These are phyloP conservation scores for Canis aureus DNA, from an alignment of 2,113 vertebrate species.

Conservation along the genomic window DNA sequence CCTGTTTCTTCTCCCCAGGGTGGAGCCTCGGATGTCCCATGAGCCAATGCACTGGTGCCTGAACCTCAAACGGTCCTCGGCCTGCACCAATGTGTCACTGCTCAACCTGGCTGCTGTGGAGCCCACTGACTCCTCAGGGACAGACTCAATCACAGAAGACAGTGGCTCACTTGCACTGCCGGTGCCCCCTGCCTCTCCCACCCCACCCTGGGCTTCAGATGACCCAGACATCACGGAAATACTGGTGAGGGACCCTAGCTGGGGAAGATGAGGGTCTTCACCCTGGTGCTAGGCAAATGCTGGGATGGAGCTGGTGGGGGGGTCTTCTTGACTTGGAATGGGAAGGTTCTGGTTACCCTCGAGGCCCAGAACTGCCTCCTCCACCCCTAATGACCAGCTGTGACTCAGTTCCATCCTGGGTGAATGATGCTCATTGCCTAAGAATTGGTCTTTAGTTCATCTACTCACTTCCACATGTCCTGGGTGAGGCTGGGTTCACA, in stretches of 20 bases:
- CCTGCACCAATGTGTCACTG: slow-evolving; percentile 85
- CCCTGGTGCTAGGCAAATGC: neutral
- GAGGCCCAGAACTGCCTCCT: neutral
- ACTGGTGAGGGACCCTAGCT: slow-evolving; percentile 70
- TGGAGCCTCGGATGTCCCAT: slow-evolving; percentile 79
- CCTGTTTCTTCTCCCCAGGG: slow-evolving; percentile 46
- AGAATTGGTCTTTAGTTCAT: neutral
- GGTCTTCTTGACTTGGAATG: neutral
- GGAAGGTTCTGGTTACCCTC: neutral
- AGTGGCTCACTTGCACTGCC: slow-evolving; percentile 34
- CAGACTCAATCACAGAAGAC: slow-evolving; percentile 76
- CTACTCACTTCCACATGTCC: neutral
- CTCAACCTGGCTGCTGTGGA: slow-evolving; percentile 83
- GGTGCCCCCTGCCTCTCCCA: neutral
- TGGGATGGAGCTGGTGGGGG: neutral
- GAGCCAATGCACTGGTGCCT: slow-evolving; percentile 81
- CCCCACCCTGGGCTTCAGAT: slow-evolving; percentile 72
- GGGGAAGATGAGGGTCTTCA: neutral
- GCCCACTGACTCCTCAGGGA: slow-evolving; percentile 68
- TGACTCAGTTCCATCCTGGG: neutral
- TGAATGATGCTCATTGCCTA: neutral
- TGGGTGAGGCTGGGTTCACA: neutral
- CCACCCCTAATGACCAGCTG: neutral
- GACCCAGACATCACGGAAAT: slow-evolving; percentile 80
- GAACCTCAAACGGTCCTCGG: slow-evolving; percentile 83